These are phyloP conservation scores for Anoncus sp. DNA, from an alignment of 2,888 invertebrate species.

Conservation along the genomic window DNA sequence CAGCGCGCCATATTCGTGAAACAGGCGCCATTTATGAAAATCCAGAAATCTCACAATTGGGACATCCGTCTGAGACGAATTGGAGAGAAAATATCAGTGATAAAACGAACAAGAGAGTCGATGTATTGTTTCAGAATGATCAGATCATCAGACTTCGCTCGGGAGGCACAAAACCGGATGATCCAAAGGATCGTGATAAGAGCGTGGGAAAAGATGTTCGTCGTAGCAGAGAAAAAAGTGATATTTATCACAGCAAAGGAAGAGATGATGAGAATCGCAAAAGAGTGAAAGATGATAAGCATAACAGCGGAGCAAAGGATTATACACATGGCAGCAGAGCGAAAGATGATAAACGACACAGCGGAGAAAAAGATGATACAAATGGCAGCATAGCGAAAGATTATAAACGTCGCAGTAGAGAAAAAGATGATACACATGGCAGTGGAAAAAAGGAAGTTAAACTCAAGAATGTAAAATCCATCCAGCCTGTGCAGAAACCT, in stretches of 20 bases:
- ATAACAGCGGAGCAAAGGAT: neutral
- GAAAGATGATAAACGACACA: neutral
- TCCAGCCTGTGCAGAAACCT: neutral
- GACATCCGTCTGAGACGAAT: neutral
- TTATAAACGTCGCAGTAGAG: neutral
- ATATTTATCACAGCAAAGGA: neutral
- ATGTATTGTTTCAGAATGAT: constrained; percentile 28
- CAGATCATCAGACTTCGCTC: neutral
- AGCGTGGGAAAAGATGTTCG: constrained; percentile 13
- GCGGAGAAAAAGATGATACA: constrained; percentile 1
- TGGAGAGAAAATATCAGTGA: constrained; percentile 4
- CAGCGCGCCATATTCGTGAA: constrained; percentile 63
- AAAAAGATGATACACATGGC: neutral
- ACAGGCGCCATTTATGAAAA: neutral
- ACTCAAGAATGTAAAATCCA: neutral
- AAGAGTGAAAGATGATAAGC: neutral
- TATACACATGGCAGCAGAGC: neutral
- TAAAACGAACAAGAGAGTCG: constrained; percentile 14
- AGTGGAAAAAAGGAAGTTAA: neutral
- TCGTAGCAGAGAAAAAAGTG: constrained; percentile 4
- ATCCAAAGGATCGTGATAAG: neutral
- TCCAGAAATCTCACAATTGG: neutral
- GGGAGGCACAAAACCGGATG: neutral
- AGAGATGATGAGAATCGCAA: neutral
- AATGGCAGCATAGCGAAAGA: neutral